Evolutionary conservation across 2,888 invertebrate genomes (phyloP), one percentile per base, ranked within the genome.

Genomic region (Eledone cirrhosa): DNA sequence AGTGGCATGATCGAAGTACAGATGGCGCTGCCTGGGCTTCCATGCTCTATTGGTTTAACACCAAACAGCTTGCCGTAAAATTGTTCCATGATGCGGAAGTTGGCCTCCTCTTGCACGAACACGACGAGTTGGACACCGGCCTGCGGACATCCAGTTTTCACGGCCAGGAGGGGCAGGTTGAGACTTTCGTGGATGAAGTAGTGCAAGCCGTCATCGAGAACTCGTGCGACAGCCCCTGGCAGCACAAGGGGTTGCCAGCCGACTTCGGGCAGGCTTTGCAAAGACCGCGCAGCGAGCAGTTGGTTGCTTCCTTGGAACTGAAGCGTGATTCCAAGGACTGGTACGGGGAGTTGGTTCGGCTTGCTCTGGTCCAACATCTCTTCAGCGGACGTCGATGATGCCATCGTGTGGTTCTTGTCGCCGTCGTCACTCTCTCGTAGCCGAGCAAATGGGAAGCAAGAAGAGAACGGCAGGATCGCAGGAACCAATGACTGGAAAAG

Each of bases 241-340:
- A 80, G 67, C 16, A 69, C 69, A 33, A 80, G 24, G 14, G 78
- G 76, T 67, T 78, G 77, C 80, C 80, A 80, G 14, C 75, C 76
- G 4, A 77, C 69, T 22, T 77, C 76, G 1, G 76, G 48, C 47
- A 80, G 75, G 48, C 78, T 74, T 29, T 78, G 74, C 69, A 80
- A 48, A 29, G 80, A 75, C 22, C 75, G 48, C 19, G 75, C 78
- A 4, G 80, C 80, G 22, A 67, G 78, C 13, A 63, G 47, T 53
- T 80, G 80, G 75, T 76, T 80, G 16, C 63, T 53, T 22, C 80
- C 80, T 48, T 75, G 41, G 31, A 80, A 80, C 76, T 78, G 78
- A 24, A 80, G 47, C 2, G 76, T 80, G 24, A 80, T 29, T 29
- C 76, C 74, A 16, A 80, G 74, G 14, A 75, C 78, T 24, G 80